Evolutionary conservation across 1,140 invertebrate genomes (phyloP), one percentile per base, ranked within the genome.

Genomic region (Aphidius gifuensis): DNA sequence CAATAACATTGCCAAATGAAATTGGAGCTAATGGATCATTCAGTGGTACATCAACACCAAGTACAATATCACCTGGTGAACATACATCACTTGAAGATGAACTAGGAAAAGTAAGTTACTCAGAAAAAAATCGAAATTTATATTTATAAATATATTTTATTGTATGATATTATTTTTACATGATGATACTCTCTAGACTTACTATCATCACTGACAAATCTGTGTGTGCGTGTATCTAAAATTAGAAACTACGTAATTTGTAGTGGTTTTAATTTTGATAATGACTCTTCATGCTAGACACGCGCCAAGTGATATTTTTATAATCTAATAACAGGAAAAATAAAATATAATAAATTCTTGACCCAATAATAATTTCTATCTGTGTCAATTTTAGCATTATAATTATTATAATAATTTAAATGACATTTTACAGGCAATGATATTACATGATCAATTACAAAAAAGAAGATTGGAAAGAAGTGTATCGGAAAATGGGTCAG

Each of bases 41-140:
- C 59, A 85, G 84, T 68, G 82, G 83, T 9, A 79, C 77, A 61
- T 86, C 84, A 7, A 86, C 85, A 4, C 85, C 85, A 4, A 85
- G 84, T 51, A 86, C 85, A 40, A 84, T 86, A 64, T 86, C 85
- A 55, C 85, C 85, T 4, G 84, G 84, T 16, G 82, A 82, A 61
- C 77, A 82, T 64, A 80, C 78, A 11, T 80, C 74, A 32, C 68
- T 83, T 38, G 84, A 85, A 64, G 83, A 86, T 68, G 84, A 85
- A 60, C 70, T 83, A 11, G 76, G 75, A 65, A 83, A 83, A 73
- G 79, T 81, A 69, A 67, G 59, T 63, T 32, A 32, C 23, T 3
- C 23, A 32, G 1, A 23, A 1, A 32, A 32, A 32, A 5, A 48
- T 32, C 1, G 5, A 4, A 49, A 42, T 40, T 2, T 38, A n/a